Conservation (phyloP, 2,888 invertebrate species). For the Zygaena filipendulae region DNA sequence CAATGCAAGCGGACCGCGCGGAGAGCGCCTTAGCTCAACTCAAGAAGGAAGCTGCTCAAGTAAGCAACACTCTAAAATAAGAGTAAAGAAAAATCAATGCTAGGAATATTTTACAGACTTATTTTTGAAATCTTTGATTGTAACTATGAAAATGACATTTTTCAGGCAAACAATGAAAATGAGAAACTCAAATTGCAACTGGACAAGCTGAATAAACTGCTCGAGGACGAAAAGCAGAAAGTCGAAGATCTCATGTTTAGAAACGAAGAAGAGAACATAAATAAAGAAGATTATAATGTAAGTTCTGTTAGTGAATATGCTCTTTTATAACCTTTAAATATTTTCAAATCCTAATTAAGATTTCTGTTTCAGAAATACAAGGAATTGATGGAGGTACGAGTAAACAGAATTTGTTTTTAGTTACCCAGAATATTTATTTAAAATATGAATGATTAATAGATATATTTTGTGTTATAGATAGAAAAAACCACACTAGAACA, state of each 20-base stretch:
- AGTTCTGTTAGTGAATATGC: no score
- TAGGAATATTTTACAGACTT: no score
- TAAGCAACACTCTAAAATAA: no score
- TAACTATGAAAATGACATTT: no score
- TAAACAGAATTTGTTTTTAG: no score
- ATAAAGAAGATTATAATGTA: conserved; percentile 90
- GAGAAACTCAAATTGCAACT: conserved; percentile 67
- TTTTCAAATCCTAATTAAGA: conserved; percentile 2
- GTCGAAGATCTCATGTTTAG: conserved; percentile 91
- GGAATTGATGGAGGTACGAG: conserved; percentile 56
- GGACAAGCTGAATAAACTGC: conserved; percentile 67
- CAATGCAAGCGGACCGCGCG: conserved; percentile 83
- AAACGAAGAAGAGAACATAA: conserved; percentile 91
- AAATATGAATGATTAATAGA: no score
- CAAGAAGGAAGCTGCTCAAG: conserved; percentile 74
- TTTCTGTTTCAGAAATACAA: conserved; percentile 50
- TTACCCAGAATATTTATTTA: no score
- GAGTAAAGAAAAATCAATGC: no score
- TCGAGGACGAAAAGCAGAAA: conserved; percentile 84
- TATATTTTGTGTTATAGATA: conserved; percentile 28
- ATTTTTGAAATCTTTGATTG: no score
- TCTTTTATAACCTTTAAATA: conserved; percentile 2
- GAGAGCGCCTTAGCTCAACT: conserved; percentile 71
- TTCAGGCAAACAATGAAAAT: conserved; percentile 61
- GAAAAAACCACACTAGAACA: conserved; percentile 56